Conservation (phyloP, 2,888 invertebrate species). For the Desoria tigrina region DNA sequence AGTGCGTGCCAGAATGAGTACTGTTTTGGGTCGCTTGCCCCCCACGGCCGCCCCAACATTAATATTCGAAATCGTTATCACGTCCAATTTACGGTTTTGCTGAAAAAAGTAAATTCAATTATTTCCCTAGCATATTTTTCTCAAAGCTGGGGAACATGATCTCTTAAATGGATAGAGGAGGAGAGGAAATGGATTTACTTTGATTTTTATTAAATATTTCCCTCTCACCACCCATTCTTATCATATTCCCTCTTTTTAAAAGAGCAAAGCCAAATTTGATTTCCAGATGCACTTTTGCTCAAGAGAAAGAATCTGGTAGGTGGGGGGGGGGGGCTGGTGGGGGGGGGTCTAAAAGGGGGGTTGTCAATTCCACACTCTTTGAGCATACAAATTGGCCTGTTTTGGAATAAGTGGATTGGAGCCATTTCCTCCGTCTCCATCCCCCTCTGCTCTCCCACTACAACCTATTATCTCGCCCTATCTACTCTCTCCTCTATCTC, state of each 20-base stretch:
- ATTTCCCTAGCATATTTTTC: too few species aligned
- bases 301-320: too few species aligned
- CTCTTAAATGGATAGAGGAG: slow-evolving; percentile 1
- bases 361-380: slow-evolving; percentile 27
- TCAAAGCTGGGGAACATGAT: neutral
- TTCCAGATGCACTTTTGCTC: too few species aligned
- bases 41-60: slow-evolving; percentile 54
- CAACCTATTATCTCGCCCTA: too few species aligned
- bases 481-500: too few species aligned
- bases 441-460: too few species aligned
- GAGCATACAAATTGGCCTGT: slow-evolving; percentile 24
- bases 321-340: neutral
- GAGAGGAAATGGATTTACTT: neutral
- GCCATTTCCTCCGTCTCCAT: slow-evolving; percentile 13
- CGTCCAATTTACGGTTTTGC: slow-evolving; percentile 89
- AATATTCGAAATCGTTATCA: slow-evolving; percentile 73
- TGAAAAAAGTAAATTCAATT: slow-evolving; percentile 58
- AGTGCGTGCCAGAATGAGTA: slow-evolving; percentile 82
- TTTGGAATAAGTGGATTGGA: slow-evolving; percentile 23
- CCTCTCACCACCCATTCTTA: too few species aligned
- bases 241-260: too few species aligned
- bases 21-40: slow-evolving; percentile 67
- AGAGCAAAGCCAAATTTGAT: too few species aligned
- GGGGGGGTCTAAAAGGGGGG: neutral
- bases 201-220: too few species aligned